Conservation (phyloP, 2,888 invertebrate genomes). For the Allophyes oxyacanthae region DNA sequence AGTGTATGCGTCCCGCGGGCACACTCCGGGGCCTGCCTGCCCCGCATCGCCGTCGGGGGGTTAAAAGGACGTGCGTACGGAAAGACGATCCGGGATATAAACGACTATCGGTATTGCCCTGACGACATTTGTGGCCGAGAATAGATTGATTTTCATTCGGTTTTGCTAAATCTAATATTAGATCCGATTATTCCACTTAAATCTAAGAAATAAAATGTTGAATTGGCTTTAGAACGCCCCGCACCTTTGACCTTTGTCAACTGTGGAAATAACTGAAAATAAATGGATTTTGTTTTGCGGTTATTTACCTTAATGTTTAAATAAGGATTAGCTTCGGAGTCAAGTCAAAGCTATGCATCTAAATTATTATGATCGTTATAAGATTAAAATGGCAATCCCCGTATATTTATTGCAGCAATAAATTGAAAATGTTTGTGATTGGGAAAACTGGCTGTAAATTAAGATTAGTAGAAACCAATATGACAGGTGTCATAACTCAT, state of each 20-base stretch:
- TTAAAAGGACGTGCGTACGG: constrained; percentile 66
- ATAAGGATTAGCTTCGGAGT: constrained; percentile 12
- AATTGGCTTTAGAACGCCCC: not conserved
- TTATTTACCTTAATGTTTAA: not conserved
- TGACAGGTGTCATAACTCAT: constrained; percentile 26
- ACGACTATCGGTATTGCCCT: constrained; percentile 70
- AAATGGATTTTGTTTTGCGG: too few relatives aligned
- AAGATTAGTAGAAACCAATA: constrained; percentile 27
- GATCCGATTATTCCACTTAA: constrained; percentile 16
- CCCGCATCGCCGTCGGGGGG: constrained; percentile 69
- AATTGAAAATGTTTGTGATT: constrained; percentile 26
- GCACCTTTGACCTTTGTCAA: too few relatives aligned
- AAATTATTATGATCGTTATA: constrained; percentile 14
- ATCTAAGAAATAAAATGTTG: constrained; percentile 1
- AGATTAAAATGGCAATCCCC: constrained; percentile 27
- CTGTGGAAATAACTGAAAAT: too few relatives aligned
- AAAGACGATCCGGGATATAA: constrained; percentile 61
- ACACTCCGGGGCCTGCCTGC: constrained; percentile 64
- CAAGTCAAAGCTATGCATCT: constrained; percentile 1
- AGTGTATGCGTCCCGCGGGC: constrained; percentile 84
- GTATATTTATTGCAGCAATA: constrained; percentile 25
- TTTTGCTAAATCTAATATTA: constrained; percentile 47
- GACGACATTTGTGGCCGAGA: constrained; percentile 64
- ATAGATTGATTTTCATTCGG: constrained; percentile 68
- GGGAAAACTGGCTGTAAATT: constrained; percentile 29